Base-by-base conservation (phyloP, 2,888 invertebrate species). In the Lottia gigantea region DNA sequence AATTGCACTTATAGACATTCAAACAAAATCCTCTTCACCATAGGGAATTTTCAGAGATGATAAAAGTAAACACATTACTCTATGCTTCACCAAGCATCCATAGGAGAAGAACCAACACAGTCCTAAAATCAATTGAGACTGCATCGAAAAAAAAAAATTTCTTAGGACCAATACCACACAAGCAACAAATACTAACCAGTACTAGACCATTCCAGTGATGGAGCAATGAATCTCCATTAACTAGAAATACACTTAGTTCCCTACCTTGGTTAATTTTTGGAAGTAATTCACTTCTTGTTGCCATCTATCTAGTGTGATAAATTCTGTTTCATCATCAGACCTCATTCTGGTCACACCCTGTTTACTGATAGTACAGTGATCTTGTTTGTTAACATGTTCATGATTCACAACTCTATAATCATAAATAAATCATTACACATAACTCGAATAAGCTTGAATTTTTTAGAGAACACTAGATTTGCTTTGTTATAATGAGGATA, bases 271-370 rank as follows among this genome's bases (percentile, higher is more conserved):
- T n/a, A 96, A 90, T 84, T 93, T 91, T 61, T 93, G 91, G 84
- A 94, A 95, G 87, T 92, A 92, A n/a, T 91, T 91, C 82, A 94
- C 95, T 85, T 95, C 95, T 72, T 92, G 92, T 85, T 94, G 94
- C 95, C 95, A 96, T 74, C 92, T 91, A 25, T 92, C 91, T 8
- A 96, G 90, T 14, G 93, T 91, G 0, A 95, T 95, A 84, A 94
- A 95, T 16, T 92, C 92, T 88, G 93, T 93, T 86, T 95, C 95
- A 69, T 91, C 92, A 47, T 88, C 88, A 19, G 71, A 79, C 16
- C 86, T 76, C 80, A 88, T 16, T 91, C 94, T 93, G n/a, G 94
- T 93, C 0, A 95, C 94, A 0, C 96, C 96, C 83, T 93, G 92
- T 3, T 92, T 90, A 78, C 95, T 95, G 78, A 96, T 93, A 0